phyloP scores from a whole-genome alignment of 2,113 vertebrate species.

The Halcyon malimbica region DNA sequence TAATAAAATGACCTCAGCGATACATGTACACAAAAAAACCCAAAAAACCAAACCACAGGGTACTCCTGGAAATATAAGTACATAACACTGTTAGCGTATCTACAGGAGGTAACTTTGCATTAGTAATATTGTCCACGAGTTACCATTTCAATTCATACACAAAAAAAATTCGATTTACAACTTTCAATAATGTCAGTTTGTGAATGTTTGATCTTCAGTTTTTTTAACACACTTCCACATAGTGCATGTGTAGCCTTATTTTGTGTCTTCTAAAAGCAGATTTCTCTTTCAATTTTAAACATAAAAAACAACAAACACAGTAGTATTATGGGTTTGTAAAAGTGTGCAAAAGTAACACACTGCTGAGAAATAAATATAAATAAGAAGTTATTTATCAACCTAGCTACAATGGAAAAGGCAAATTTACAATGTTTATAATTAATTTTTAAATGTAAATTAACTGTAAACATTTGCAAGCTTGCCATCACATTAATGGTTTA shows the following conservation, averaged over 20 bases:
- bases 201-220: conserved; percentile 63
- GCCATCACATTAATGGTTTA: background rate
- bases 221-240: conserved; percentile 54
- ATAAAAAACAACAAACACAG: conserved; percentile 69
- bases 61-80: conserved; percentile 78
- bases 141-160: conserved; percentile 67
- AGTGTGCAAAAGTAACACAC: conserved; percentile 76
- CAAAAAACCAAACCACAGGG: conserved; percentile 66
- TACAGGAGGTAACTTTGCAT: conserved; percentile 79
- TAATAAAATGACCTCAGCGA: conserved; percentile 69
- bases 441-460: conserved; percentile 48
- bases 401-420: conserved; percentile 35
- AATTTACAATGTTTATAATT: conserved; percentile 39
- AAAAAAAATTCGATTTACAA: conserved; percentile 66
- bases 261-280: conserved; percentile 61
- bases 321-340: conserved; percentile 75
- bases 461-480: conserved; percentile 41
- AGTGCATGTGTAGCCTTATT: conserved; percentile 35
- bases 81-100: conserved; percentile 82
- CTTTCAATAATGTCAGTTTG: conserved; percentile 69
- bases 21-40: conserved; percentile 72
- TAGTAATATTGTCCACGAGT: conserved; percentile 74
- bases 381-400: conserved; percentile 32
- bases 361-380: conserved; percentile 73
- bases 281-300: conserved; percentile 56